These are phyloP conservation scores for Anagrus nilaparvatae DNA, from an alignment of 1,140 invertebrate genomes.

Conservation along the genomic window DNA sequence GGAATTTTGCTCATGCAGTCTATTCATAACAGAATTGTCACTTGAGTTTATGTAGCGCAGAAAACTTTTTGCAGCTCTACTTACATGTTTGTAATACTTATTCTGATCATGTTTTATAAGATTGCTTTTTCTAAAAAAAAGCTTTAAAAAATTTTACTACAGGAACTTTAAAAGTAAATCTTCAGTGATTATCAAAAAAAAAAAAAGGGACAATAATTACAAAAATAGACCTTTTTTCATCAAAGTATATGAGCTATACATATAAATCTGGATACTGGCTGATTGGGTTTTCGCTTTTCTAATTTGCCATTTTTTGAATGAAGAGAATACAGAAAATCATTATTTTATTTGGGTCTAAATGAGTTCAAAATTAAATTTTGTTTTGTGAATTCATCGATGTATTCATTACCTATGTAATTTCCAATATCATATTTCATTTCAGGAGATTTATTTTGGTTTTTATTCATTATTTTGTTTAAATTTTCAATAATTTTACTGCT, in stretches of 20 bases:
- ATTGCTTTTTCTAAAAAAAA: slow-evolving; percentile 16
- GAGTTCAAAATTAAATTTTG: not conserved
- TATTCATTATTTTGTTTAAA: not conserved
- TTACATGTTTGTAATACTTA: not conserved
- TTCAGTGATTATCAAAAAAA: slow-evolving; percentile 11
- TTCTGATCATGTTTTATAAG: slow-evolving; percentile 1
- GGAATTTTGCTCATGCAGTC: slow-evolving; percentile 4
- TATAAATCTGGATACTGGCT: not conserved
- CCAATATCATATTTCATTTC: not conserved
- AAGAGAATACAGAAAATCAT: not conserved
- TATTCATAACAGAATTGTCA: slow-evolving; percentile 8
- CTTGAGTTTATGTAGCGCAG: slow-evolving; percentile 12
- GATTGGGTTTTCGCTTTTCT: not conserved
- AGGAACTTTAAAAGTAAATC: slow-evolving; percentile 16
- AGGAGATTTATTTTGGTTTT: not conserved
- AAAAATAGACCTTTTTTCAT: slow-evolving; percentile 12
- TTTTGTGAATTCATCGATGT: not conserved
- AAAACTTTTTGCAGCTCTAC: not conserved
- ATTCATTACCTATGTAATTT: not conserved
- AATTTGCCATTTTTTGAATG: not conserved
- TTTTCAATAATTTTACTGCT: not conserved
- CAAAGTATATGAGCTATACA: not conserved
- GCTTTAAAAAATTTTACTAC: slow-evolving; percentile 17
- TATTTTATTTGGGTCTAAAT: not conserved
- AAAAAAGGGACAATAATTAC: slow-evolving; percentile 22